phyloP scores from a whole-genome alignment of 2,888 invertebrate genomes.

The Melangyna quadrimaculata region DNA sequence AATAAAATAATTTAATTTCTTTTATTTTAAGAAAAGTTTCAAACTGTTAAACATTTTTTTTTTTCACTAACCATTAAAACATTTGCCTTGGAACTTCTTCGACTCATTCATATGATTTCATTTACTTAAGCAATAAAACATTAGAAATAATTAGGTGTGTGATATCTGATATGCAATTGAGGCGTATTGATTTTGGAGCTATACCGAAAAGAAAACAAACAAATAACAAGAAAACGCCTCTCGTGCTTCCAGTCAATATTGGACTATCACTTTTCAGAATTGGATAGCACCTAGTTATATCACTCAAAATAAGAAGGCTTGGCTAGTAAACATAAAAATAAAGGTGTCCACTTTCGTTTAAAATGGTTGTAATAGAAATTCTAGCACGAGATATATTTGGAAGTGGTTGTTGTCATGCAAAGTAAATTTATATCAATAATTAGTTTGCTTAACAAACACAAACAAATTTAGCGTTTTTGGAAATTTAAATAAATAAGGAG shows the following conservation, averaged over 20 bases:
- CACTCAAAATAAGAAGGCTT: slow-evolving; percentile 46
- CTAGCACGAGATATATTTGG: slow-evolving; percentile 48
- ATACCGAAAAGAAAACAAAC: slow-evolving; percentile 1
- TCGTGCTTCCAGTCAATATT: slow-evolving; percentile 64
- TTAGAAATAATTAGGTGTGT: slow-evolving; percentile 61
- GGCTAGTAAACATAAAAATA: slow-evolving; percentile 46
- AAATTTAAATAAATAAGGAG: background rate
- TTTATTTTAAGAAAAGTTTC: no score
- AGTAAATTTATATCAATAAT: slow-evolving; percentile 20
- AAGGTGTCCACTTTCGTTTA: slow-evolving; percentile 62
- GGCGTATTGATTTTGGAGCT: slow-evolving; percentile 59
- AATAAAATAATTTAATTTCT: no score
- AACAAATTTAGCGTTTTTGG: slow-evolving; percentile 19
- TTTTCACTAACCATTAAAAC: background rate
- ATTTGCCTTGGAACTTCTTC: background rate
- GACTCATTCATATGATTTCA: slow-evolving; percentile 15
- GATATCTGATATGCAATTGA: slow-evolving; percentile 56
- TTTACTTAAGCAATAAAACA: slow-evolving; percentile 55
- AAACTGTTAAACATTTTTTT: background rate
- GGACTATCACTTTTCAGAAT: slow-evolving; percentile 59
- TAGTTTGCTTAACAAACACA: slow-evolving; percentile 41
- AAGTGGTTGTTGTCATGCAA: slow-evolving; percentile 51
- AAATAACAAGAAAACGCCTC: slow-evolving; percentile 21
- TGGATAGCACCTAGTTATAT: slow-evolving; percentile 71
- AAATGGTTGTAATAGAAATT: slow-evolving; percentile 39